Evolutionary conservation across 1,140 invertebrate species (phyloP), one percentile per base, ranked within the genome.

Genomic region (Coelopa frigida): DNA sequence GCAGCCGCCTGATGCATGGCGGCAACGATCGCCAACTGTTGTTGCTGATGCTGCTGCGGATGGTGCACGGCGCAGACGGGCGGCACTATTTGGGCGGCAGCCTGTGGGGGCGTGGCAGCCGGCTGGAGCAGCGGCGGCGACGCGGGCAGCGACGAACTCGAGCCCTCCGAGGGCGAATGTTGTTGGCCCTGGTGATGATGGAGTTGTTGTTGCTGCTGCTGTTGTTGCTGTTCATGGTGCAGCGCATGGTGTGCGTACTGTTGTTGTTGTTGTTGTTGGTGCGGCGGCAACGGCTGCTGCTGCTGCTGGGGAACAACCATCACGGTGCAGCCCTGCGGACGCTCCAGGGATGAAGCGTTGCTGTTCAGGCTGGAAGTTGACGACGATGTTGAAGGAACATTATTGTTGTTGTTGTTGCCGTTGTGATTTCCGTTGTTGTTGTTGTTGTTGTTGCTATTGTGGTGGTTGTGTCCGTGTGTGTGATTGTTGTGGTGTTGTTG

Each of bases 31-130:
- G 63, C 60, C 38, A 66, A 31, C 36, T 51, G 50, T 41, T 52
- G 50, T 41, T 52, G 50, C 22, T 52, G 50, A 47, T 66, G 62
- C 53, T 66, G 62, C 40, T 67, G 63, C 33, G 63, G 63, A 51
- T 67, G 63, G 52, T 67, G 64, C 20, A 67, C 48, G 15, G 63
- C 63, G 49, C 63, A 67, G 7, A 64, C 61, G 27, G 61, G 61
- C 37, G 60, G 63, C 39, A 66, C 43, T 20, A 50, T 8, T 36
- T 50, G 48, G 5, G 37, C 43, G 5, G 37, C 43, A 32, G 60
- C 57, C 52, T 67, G 63, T 35, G 59, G 58, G 31, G 63, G 60
- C 20, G 57, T 58, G 14, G 63, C 51, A 38, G 61, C 53, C 32
- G 66, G 63, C 38, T 67, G 63, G 39, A 67, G 24, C 44, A 64